Conservation (phyloP, 1,140 invertebrate genomes). For the Ceratosolen solmsi region DNA sequence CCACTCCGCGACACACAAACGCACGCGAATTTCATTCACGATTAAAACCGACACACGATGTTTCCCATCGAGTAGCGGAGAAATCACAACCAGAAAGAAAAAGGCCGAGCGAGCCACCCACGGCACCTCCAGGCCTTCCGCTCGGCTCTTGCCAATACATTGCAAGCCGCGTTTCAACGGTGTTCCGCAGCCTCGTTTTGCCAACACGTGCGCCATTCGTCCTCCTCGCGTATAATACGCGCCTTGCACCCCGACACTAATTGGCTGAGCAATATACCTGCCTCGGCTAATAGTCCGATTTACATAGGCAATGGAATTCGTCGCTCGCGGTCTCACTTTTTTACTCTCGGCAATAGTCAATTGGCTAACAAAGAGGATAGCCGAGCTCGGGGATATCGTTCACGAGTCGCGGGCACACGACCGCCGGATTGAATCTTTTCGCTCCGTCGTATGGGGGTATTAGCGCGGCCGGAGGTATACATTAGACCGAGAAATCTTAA, state of each 20-base stretch:
- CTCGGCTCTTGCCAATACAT: neutral
- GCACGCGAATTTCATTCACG: neutral
- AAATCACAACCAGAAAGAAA: neutral
- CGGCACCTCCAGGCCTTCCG: neutral
- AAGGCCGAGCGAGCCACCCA: neutral
- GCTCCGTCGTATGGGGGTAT: neutral
- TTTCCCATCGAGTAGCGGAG: neutral
- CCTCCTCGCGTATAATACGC: neutral
- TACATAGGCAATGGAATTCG: constrained; percentile 65
- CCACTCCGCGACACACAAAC: neutral
- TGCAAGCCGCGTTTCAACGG: neutral
- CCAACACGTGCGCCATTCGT: constrained; percentile 13
- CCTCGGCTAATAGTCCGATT: constrained; percentile 63
- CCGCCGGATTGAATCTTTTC: neutral
- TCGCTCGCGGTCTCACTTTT: constrained; percentile 51
- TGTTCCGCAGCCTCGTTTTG: neutral
- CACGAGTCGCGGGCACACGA: neutral
- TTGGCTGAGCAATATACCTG: constrained; percentile 66
- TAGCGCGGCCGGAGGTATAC: neutral
- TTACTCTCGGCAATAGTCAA: too few relatives aligned
- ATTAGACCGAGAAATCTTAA: neutral
- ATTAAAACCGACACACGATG: neutral
- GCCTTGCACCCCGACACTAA: constrained; percentile 54
- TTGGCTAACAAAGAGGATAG: neutral
- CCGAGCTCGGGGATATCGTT: neutral